phyloP scores from a whole-genome alignment of 2,797 vertebrate species.

The Megaceryle alcyon region DNA sequence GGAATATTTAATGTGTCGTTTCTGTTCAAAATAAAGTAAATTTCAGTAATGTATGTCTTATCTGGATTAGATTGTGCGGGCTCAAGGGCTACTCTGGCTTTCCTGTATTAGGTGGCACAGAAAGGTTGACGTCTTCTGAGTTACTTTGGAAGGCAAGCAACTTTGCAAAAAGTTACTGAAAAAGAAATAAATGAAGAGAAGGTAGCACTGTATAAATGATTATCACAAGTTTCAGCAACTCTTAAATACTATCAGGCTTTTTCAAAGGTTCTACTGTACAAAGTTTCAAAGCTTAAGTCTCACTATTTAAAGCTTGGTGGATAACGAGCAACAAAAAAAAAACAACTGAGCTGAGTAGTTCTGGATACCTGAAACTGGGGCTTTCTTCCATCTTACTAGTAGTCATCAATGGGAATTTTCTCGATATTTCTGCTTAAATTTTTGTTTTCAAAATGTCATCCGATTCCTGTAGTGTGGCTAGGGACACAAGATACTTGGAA shows the following conservation, averaged over 20 bases:
- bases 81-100: not conserved
- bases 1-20: fast-evolving
- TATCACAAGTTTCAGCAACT: not conserved
- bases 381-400: fast-evolving
- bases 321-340: not conserved
- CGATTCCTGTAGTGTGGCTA: not conserved
- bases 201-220: not conserved
- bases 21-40: fast-evolving
- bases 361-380: not conserved
- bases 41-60: fast-evolving
- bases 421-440: not conserved
- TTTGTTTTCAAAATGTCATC: not conserved
- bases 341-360: not conserved
- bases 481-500: not conserved
- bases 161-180: not conserved
- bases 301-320: not conserved
- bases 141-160: fast-evolving
- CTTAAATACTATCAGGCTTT: not conserved
- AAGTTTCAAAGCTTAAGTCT: not conserved
- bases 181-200: not conserved
- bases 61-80: not conserved
- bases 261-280: not conserved
- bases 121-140: not conserved
- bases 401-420: not conserved
- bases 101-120: not conserved